Percentiles rank a stretch among this genome's conserved stretches.
These are phyloP conservation scores for Neotoma lepida DNA, from an alignment of 2,113 vertebrate genomes.

Conservation along the genomic window DNA sequence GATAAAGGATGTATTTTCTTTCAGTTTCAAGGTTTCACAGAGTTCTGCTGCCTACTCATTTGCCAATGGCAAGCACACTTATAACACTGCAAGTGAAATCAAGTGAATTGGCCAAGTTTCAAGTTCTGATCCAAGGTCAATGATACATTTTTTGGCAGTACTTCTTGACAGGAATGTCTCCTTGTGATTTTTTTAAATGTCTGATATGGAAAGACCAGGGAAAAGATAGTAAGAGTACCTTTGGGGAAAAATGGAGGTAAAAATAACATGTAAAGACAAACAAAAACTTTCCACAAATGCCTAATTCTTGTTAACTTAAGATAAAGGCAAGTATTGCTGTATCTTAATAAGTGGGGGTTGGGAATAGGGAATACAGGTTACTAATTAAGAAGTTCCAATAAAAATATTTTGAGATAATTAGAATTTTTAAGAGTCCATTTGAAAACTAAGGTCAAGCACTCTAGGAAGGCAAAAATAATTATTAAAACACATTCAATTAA, in stretches of 20 bases:
- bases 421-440: slow-evolving; percentile 78
- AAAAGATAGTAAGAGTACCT: slow-evolving; percentile 82
- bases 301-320: slow-evolving; percentile 84
- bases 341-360: slow-evolving; percentile 73
- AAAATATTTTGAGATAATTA: slow-evolving; percentile 78
- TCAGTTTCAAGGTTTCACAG: slow-evolving; percentile 88
- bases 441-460: slow-evolving; percentile 78
- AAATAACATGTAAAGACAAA: slow-evolving; percentile 82
- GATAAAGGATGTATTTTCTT: slow-evolving; percentile 89
- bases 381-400: slow-evolving; percentile 82
- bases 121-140: slow-evolving; percentile 88
- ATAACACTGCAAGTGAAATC: slow-evolving; percentile 82
- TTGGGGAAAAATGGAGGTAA: slow-evolving; percentile 79
- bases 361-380: slow-evolving; percentile 75
- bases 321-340: slow-evolving; percentile 76
- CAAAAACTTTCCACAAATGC: slow-evolving; percentile 76
- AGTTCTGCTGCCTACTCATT: slow-evolving; percentile 83
- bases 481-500: slow-evolving; percentile 43
- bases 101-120: slow-evolving; percentile 84
- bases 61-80: slow-evolving; percentile 84
- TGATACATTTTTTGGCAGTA: slow-evolving; percentile 89
- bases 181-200: slow-evolving; percentile 82
- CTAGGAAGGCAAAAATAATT: slow-evolving; percentile 77
- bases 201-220: slow-evolving; percentile 82
- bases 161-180: slow-evolving; percentile 83